Conservation (phyloP, 2,888 invertebrate genomes). For the Cataglyphis rosenhaueri region DNA sequence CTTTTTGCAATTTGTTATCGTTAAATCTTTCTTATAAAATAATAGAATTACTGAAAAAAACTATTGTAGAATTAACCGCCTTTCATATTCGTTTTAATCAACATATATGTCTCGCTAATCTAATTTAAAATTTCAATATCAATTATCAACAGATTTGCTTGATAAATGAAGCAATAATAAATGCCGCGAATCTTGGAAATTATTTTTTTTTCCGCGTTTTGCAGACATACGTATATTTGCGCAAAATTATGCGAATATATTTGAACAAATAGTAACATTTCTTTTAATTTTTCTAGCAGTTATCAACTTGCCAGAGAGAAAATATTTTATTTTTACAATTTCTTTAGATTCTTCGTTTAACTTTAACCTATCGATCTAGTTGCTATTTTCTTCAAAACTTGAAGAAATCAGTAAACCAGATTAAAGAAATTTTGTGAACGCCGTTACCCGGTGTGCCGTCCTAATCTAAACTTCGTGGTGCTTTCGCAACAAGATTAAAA, state of each 20-base stretch:
- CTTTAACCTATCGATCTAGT: constrained; percentile 27
- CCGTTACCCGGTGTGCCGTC: neutral
- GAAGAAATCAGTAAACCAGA: neutral
- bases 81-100: neutral
- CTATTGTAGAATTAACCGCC: neutral
- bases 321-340: neutral
- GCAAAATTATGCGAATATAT: constrained; percentile 19
- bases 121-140: neutral
- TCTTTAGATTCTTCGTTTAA: constrained; percentile 8
- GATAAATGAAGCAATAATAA: constrained; percentile 2
- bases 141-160: neutral
- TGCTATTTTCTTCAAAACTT: constrained; percentile 22
- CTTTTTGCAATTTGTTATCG: neutral
- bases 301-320: neutral
- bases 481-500: constrained; percentile 28
- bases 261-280: constrained; percentile 37
- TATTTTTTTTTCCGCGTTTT: neutral
- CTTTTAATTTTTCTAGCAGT: neutral
- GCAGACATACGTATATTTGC: neutral
- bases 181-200: neutral
- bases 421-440: constrained; percentile 26
- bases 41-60: constrained; percentile 1
- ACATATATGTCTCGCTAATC: neutral
- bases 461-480: constrained; percentile 34
- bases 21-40: neutral